Evolutionary conservation across 2,888 invertebrate species (phyloP), one percentile per base, ranked within the genome.

Genomic region (Drosophila multiciliata): DNA sequence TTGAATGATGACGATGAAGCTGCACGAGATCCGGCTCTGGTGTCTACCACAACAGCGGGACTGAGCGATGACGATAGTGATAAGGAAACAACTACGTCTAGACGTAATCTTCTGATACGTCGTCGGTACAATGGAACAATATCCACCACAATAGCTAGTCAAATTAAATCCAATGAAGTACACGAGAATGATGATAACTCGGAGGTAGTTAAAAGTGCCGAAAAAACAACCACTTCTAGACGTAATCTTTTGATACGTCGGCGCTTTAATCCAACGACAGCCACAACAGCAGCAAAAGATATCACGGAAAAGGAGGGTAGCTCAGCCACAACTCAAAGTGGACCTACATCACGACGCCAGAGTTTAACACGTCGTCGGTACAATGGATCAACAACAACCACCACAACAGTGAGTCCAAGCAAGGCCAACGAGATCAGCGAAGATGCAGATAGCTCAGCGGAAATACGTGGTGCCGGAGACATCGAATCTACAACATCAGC

Each of bases 401-500:
- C n/a, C 4, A n/a, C 52, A 29, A 15, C 53, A 53, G 35, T n/a
- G n/a, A 55, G 5, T 55, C 38, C 55, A 26, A 55, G 15, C n/a
- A 29, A 38, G n/a, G 38, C n/a, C 26, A 38, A 55, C 38, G 55
- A 55, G 29, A 38, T 38, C 36, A 17, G n/a, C 7, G 38, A 40
- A 29, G 40, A 32, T 32, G 23, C 29, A 36, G 60, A 29, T 15
- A 12, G 29, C n/a, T 61, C 33, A 5, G 61, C 12, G 11, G 38
- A 32, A 36, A 15, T 32, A 33, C 29, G 20, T 26, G 23, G n/a
- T 53, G 20, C n/a, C 12, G 35, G 17, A 26, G 33, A 49, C 17
- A 32, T 4, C 17, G 26, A 63, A 40, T 48, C 62, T 26, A 42
- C 58, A 2, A 49, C 54, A 15, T 32, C 66, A 57, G 35, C 57